Conservation (phyloP, 35 echinoderm and acorn worm genomes). For the Heliocidaris tuberculata region DNA sequence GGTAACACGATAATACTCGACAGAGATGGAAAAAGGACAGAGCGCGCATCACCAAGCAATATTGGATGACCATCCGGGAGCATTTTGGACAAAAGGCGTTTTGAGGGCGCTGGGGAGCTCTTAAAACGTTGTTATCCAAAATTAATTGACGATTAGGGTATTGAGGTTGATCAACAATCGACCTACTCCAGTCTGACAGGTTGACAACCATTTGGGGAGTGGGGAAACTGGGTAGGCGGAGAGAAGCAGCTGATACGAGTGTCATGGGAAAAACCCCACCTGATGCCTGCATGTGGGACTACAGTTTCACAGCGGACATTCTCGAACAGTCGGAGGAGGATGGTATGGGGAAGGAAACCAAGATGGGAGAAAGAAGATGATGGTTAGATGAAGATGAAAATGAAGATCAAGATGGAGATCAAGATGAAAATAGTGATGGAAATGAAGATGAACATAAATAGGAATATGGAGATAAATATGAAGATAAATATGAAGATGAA, state of each 20-base stretch:
- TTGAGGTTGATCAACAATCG: not conserved
- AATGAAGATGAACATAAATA: too few species aligned
- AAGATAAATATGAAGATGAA: too few species aligned
- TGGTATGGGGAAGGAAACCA: too few species aligned
- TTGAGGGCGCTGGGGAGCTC: not conserved
- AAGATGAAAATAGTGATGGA: too few species aligned
- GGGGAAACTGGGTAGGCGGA: not conserved
- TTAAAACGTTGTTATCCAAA: slow-evolving; percentile 4
- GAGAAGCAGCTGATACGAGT: not conserved
- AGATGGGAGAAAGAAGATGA: too few species aligned
- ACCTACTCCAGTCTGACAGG: not conserved
- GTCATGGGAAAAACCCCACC: not conserved
- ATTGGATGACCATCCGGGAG: not conserved
- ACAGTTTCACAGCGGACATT: not conserved
- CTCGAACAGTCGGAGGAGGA: not conserved
- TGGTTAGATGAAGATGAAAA: too few species aligned
- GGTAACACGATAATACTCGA: too few species aligned
- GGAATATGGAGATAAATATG: too few species aligned
- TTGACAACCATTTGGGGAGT: not conserved
- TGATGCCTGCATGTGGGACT: not conserved
- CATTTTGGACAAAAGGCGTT: not conserved
- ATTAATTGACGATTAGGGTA: slow-evolving; percentile 12
- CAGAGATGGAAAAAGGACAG: too few species aligned
- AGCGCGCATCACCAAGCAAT: not conserved
- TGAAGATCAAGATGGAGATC: too few species aligned